phyloP scores from a whole-genome alignment of 2,888 invertebrate species.

The Onthophagus sagittarius region DNA sequence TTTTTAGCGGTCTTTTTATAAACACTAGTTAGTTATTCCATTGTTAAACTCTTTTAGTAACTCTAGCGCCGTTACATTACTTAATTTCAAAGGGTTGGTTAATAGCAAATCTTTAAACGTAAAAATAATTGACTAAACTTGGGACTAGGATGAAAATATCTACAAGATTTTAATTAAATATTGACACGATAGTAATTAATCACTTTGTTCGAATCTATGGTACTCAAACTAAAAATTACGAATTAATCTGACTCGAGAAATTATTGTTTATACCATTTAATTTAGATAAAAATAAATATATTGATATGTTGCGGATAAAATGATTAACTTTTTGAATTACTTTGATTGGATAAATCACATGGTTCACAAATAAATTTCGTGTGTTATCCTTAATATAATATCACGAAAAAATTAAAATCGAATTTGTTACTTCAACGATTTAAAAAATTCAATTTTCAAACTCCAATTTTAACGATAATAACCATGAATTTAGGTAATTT shows the following conservation, averaged over 20 bases:
- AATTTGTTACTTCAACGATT: too few relatives aligned
- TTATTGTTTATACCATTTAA: too few relatives aligned
- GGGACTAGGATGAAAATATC: constrained; percentile 39
- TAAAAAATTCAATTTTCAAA: too few relatives aligned
- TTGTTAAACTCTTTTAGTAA: constrained; percentile 3
- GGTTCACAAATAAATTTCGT: too few relatives aligned
- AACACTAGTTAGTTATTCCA: constrained; percentile 26
- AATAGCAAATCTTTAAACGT: constrained; percentile 4
- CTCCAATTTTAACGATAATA: too few relatives aligned
- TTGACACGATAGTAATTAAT: neutral
- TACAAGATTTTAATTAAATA: constrained; percentile 24
- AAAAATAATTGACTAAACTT: constrained; percentile 47
- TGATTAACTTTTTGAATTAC: too few relatives aligned
- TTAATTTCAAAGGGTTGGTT: constrained; percentile 11
- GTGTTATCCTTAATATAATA: too few relatives aligned
- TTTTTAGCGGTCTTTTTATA: constrained; percentile 29
- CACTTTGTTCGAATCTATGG: neutral
- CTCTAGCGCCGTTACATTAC: constrained; percentile 13
- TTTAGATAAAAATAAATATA: too few relatives aligned
- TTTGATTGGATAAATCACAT: too few relatives aligned
- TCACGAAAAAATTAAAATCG: too few relatives aligned
- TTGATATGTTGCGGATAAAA: too few relatives aligned
- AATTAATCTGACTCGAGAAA: constrained; percentile 2
- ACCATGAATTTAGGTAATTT: too few relatives aligned
- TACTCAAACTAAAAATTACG: neutral